Base-by-base conservation (phyloP, 1,140 invertebrate genomes). In the Amphibalanus amphitrite region DNA sequence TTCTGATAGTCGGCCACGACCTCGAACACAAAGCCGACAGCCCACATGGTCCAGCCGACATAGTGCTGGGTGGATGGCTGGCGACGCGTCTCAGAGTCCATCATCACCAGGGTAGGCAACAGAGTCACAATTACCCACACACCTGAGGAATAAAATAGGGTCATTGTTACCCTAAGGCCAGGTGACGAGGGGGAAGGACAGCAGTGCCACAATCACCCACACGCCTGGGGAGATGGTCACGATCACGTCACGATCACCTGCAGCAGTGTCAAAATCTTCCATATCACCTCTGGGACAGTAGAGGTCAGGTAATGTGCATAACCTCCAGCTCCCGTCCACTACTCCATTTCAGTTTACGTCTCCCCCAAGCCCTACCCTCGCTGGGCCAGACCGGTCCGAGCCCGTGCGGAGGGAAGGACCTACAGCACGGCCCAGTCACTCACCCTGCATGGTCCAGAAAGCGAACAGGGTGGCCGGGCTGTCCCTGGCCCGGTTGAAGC, bases 1-100 rank as follows among this genome's bases (percentile, higher is more conserved):
- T 96, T 96, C 75, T 95, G 92, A 68, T 93, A 80, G 82, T 96
- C 93, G 0, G 93, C 91, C 77, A 92, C 89, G 0, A 90, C 91
- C 82, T 96, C 93, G 29, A 88, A 88, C 26, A 93, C 76, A 30
- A 96, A 82, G 10, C 94, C 93, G 71, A 90, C 83, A 6, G 90
- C 82, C 79, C 94, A 96, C 69, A 95, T 81, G 3, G 88, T 86
- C 64, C 89, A 89, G 20, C 93, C 93, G 28, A 90, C 85, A 47
- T 91, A 91, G 78, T 94, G 91, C 33, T 73, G 47, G 25, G 28
- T 69, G 15, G 72, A 69, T 20, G 76, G 23, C 20, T 72, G 67
- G 10, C 69, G 72, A 29, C 74, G 73, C 28, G 72, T 65, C 28
- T 69, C 33, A 8, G 59, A 69, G 28, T 26, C 67, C 25, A 81